phyloP scores from a whole-genome alignment of 2,888 invertebrate genomes.

The Polylopha cassiicola region DNA sequence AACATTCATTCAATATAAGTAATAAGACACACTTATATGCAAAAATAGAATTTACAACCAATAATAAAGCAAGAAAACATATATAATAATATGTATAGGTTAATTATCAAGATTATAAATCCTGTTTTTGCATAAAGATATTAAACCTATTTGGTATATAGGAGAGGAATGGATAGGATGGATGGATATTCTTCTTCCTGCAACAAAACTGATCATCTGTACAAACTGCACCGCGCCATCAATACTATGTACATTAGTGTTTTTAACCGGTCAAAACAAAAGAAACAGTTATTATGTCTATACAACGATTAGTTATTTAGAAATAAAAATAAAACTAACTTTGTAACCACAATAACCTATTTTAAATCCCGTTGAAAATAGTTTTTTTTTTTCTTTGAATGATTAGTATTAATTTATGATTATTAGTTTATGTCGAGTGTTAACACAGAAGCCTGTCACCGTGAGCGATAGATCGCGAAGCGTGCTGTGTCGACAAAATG shows the following conservation, averaged over 20 bases:
- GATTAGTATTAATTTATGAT: conserved; percentile 18
- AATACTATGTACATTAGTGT: neutral
- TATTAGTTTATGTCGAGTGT: conserved; percentile 24
- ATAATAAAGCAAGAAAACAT: no score
- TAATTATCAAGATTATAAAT: no score
- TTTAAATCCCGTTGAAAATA: neutral
- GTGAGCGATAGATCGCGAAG: conserved; percentile 29
- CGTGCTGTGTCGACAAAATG: conserved; percentile 30
- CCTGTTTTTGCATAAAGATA: conserved; percentile 23
- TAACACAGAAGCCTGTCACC: conserved; percentile 23
- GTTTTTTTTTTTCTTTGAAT: no score
- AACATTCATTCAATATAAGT: conserved; percentile 23
- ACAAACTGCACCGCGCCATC: conserved; percentile 36
- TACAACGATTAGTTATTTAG: conserved; percentile 9
- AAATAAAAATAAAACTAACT: no score
- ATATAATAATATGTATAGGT: no score
- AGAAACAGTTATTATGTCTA: conserved; percentile 22
- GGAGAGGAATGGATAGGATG: conserved; percentile 27
- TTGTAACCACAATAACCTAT: neutral
- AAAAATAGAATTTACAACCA: no score
- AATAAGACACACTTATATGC: conserved; percentile 12
- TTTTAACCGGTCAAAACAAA: conserved; percentile 24
- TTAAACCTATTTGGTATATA: conserved; percentile 20
- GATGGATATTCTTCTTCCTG: conserved; percentile 55
- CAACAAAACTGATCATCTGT: conserved; percentile 41